These are phyloP conservation scores for Tokudaia tokunoshimensis DNA, from an alignment of 2,797 vertebrate genomes.

Conservation along the genomic window DNA sequence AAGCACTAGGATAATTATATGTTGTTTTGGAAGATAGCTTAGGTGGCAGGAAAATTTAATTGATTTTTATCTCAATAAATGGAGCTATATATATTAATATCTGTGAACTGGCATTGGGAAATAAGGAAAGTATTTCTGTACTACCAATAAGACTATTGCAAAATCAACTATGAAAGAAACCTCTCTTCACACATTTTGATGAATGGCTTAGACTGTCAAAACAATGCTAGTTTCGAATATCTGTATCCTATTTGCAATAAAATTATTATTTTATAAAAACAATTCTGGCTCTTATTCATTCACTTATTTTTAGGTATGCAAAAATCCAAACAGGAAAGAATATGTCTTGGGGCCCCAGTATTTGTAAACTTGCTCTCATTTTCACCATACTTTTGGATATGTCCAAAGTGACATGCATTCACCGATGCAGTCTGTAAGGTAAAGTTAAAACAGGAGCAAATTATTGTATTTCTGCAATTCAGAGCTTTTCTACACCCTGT, in stretches of 20 bases:
- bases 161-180: neutral
- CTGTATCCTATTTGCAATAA: neutral
- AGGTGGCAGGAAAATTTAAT: neutral
- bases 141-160: neutral
- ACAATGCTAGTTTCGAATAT: neutral
- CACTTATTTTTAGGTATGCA: neutral
- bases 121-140: neutral
- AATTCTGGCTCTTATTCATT: neutral
- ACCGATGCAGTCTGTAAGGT: neutral
- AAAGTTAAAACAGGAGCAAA: neutral
- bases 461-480: neutral
- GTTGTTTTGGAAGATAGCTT: conserved; percentile 6
- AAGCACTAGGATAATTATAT: neutral
- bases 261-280: neutral
- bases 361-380: conserved; percentile 15
- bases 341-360: neutral
- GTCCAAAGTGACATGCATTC: neutral
- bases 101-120: neutral
- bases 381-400: neutral
- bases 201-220: neutral
- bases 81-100: neutral
- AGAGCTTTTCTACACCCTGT: neutral
- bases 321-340: neutral
- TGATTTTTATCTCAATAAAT: neutral
- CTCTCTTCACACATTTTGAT: neutral